Evolutionary conservation across 1,140 invertebrate genomes (phyloP), one percentile per base, ranked within the genome.

Genomic region (Mya arenaria): DNA sequence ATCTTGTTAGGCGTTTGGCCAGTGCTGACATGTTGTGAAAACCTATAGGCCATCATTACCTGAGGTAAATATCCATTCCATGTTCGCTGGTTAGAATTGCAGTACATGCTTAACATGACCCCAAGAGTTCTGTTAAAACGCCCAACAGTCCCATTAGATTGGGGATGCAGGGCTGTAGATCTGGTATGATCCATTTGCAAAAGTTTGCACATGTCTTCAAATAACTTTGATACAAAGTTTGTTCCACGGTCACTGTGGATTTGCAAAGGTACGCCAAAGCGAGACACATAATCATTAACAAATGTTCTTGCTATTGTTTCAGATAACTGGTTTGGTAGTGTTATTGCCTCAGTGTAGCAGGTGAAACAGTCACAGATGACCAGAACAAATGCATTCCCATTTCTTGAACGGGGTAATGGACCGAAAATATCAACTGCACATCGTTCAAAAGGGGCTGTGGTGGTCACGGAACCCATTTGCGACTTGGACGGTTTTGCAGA

Each of bases 381-480:
- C 8, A 89, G 39, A 55, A 90, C 80, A 23, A 87, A 85, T 39
- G 62, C 83, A 23, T 90, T 90, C 0, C 85, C 87, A 34, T 66
- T 74, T 23, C 74, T n/a, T 0, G 87, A 85, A n/a, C 39, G 65
- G 10, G 87, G 85, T 25, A 92, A 66, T 8, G 90, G 90, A 10
- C 91, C 91, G 1, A 89, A 32, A 8, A 91, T 79, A 82, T 93
- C 91, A 1, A 91, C 79, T 3, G 86, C 89, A 10, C 90, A 73
- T 19, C 66, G 81, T 44, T 86, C 73, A 71, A 90, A 87, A 32
- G 89, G 88, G 25, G n/a, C 69, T 56, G 41, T 52, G 1, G 62
- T 73, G 30, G 39, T 1, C 36, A 73, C 44, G 4, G 37, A 36
- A 48, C 39, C 39, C 56, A 84, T n/a, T 62, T 74, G 56, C 17